A percentile compares a stretch with the other conserved stretches of the same genome.
Evolutionary conservation across 2,113 vertebrate genomes (phyloP).

Genomic region (Labeo catla): DNA sequence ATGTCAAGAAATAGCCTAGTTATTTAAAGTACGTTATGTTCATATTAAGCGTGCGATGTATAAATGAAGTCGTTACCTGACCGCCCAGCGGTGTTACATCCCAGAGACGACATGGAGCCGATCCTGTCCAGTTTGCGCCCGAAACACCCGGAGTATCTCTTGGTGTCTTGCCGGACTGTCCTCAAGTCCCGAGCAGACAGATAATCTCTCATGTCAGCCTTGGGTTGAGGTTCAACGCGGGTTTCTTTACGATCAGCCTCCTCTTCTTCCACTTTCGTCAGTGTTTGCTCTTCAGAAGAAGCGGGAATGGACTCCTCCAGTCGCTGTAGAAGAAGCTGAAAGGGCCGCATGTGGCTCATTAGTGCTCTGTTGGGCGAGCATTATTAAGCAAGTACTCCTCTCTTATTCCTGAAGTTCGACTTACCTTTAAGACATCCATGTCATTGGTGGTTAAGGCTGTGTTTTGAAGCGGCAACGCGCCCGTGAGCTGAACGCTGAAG

Average conservation of each 20-base stretch:
- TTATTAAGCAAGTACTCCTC: not conserved
- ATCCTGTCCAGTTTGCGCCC: slow-evolving; percentile 86
- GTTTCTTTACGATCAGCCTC: slow-evolving; percentile 50
- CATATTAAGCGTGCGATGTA: not conserved
- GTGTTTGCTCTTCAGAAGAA: slow-evolving; percentile 35
- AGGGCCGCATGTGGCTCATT: not conserved
- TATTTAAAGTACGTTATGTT: not conserved
- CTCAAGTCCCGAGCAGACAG: slow-evolving; percentile 74
- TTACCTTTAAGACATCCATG: slow-evolving; percentile 81
- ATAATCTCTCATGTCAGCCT: slow-evolving; percentile 55
- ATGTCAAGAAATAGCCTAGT: not conserved
- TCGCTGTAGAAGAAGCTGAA: slow-evolving; percentile 77
- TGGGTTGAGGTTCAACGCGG: not conserved
- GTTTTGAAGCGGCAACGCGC: slow-evolving; percentile 71
- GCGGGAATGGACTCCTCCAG: slow-evolving; percentile 72
- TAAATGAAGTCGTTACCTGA: slow-evolving; percentile 62
- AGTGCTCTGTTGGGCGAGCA: not conserved
- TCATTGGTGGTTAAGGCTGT: slow-evolving; percentile 71
- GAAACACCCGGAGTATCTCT: slow-evolving; percentile 82
- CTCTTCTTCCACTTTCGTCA: slow-evolving; percentile 29
- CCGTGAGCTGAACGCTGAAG: slow-evolving; percentile 66
- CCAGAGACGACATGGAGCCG: slow-evolving; percentile 83
- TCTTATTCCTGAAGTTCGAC: slow-evolving; percentile 37
- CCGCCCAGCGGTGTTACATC: slow-evolving; percentile 78
- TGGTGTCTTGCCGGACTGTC: slow-evolving; percentile 71